Conservation (phyloP, 2,113 vertebrate species). For the Larimichthys crocea region DNA sequence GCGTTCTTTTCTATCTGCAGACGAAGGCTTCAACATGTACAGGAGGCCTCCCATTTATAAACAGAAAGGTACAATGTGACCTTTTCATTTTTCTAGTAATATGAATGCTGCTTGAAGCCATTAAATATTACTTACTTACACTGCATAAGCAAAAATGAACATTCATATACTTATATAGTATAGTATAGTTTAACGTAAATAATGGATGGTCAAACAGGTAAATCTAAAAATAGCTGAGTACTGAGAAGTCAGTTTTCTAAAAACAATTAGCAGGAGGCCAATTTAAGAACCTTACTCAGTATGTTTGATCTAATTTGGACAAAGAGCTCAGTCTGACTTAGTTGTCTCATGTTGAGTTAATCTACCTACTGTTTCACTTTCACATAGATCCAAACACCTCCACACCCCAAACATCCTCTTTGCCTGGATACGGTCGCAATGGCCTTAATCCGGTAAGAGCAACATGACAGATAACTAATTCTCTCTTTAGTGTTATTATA, state of each 20-base stretch:
- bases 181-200: background rate
- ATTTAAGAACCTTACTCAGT: constrained; percentile 13
- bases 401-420: constrained; percentile 88
- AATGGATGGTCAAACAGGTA: background rate
- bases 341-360: constrained; percentile 30
- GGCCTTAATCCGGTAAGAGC: constrained; percentile 89
- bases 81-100: background rate
- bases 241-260: background rate
- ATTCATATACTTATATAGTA: background rate
- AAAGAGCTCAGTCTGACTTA: constrained; percentile 15
- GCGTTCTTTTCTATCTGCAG: constrained; percentile 85
- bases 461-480: background rate
- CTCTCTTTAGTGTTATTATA: background rate
- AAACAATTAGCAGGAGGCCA: constrained; percentile 31
- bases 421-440: constrained; percentile 90
- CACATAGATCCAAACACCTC: constrained; percentile 83
- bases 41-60: constrained; percentile 97
- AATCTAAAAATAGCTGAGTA: constrained; percentile 5
- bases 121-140: background rate
- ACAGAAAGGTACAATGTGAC: constrained; percentile 88
- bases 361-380: constrained; percentile 50
- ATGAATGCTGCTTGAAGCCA: background rate
- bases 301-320: constrained; percentile 33
- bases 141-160: background rate
- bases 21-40: constrained; percentile 96